A percentile compares a stretch with the other conserved stretches of the same genome.
These are phyloP conservation scores for Penaeus japonicus DNA, from an alignment of 1,140 invertebrate species.

Conservation along the genomic window DNA sequence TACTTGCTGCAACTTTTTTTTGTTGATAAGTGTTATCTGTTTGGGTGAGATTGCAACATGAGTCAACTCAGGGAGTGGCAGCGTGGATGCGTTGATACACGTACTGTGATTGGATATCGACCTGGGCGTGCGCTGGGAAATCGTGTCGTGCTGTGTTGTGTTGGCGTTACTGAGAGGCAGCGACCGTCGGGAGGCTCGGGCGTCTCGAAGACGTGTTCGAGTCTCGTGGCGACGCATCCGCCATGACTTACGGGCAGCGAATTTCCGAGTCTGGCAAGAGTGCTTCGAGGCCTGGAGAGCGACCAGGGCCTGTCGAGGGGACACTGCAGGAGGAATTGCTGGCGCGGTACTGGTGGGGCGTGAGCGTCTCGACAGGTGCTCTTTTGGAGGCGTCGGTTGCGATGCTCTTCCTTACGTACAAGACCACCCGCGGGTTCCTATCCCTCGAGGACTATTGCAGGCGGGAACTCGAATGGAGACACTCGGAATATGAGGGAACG, in stretches of 20 bases:
- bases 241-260: background rate
- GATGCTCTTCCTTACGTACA: conserved; percentile 17
- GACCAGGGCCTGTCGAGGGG: background rate
- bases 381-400: background rate
- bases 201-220: too few species aligned
- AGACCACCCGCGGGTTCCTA: background rate
- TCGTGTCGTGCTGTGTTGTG: too few species aligned
- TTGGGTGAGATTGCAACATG: background rate
- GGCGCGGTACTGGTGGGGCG: background rate
- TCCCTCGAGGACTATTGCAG: background rate
- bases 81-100: background rate
- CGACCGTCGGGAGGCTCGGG: too few species aligned
- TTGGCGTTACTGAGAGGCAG: too few species aligned
- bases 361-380: background rate
- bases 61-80: background rate
- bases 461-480: conserved; percentile 13
- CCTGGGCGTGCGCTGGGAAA: too few species aligned
- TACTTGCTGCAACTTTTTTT: background rate
- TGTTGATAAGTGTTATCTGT: conserved; percentile 16
- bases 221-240: too few species aligned
- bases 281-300: too few species aligned
- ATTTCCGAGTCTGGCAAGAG: too few species aligned
- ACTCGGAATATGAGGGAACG: background rate
- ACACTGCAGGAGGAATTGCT: background rate
- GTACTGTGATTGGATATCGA: too few species aligned